phyloP scores from a whole-genome alignment of 2,113 vertebrate genomes.

The Chrysochloris asiatica region DNA sequence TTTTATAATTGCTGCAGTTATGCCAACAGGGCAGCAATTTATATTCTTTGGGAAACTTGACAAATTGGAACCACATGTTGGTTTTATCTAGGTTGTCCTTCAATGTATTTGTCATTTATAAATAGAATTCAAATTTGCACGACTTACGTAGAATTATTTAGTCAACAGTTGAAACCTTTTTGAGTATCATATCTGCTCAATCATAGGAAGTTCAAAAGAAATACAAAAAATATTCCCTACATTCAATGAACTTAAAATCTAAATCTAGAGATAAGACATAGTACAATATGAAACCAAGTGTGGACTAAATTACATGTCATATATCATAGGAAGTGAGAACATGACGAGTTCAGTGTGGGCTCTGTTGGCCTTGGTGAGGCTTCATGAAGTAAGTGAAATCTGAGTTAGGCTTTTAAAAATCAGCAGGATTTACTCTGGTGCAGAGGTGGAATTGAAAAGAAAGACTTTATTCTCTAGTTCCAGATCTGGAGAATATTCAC shows the following conservation, averaged over 20 bases:
- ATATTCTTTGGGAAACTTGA: conserved; percentile 4
- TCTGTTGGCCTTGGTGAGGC: not conserved
- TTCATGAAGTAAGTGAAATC: not conserved
- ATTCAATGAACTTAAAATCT: conserved; percentile 5
- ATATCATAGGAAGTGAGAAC: not conserved
- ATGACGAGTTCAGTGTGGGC: not conserved
- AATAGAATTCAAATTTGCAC: not conserved
- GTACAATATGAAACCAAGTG: not conserved
- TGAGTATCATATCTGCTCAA: not conserved
- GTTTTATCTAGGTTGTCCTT: conserved; percentile 36
- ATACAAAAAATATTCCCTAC: not conserved
- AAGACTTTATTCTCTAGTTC: not conserved
- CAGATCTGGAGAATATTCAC: not conserved
- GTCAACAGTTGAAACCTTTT: not conserved
- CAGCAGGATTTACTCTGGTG: not conserved
- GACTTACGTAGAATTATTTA: conserved; percentile 33
- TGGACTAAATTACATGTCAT: not conserved
- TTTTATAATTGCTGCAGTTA: not conserved
- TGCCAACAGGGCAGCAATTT: conserved; percentile 18
- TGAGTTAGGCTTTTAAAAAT: not conserved
- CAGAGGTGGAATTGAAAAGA: conserved; percentile 13
- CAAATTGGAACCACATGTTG: conserved; percentile 15
- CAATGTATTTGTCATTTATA: conserved; percentile 23
- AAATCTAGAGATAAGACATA: conserved; percentile 16
- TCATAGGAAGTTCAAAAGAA: conserved; percentile 29